Conservation (phyloP, 1,140 invertebrate genomes). For the Pomacea maculata region DNA sequence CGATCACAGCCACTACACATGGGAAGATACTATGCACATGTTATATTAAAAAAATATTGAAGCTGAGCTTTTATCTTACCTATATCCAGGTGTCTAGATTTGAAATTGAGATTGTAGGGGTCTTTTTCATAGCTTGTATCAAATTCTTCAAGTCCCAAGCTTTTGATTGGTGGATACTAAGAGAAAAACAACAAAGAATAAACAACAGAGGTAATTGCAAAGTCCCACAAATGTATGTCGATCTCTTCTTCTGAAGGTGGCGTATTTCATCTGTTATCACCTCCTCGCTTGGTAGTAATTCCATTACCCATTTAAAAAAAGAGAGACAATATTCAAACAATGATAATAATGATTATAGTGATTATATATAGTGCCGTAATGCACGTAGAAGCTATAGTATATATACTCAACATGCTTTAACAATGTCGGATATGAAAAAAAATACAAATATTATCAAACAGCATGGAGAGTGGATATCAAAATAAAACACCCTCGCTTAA, state of each 20-base stretch:
- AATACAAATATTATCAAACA: too few species aligned
- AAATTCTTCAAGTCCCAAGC: slow-evolving; percentile 57
- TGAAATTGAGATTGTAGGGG: slow-evolving; percentile 55
- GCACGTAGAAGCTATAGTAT: too few species aligned
- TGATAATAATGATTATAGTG: too few species aligned
- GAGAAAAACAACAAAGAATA: slow-evolving; percentile 24
- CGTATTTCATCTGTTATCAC: neutral
- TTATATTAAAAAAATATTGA: too few species aligned
- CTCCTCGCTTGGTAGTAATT: neutral
- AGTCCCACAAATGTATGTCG: neutral
- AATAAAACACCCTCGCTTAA: too few species aligned
- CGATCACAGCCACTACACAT: too few species aligned
- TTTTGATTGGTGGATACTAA: slow-evolving; percentile 57
- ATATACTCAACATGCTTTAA: too few species aligned
- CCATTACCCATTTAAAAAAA: neutral
- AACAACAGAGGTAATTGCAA: neutral
- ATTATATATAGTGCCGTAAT: too few species aligned
- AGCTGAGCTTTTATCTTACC: slow-evolving; percentile 37
- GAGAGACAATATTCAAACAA: neutral
- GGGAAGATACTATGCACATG: too few species aligned
- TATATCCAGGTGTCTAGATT: slow-evolving; percentile 49
- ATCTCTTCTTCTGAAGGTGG: neutral
- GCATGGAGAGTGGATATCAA: too few species aligned
- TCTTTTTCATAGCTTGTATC: slow-evolving; percentile 49
- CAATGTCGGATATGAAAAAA: too few species aligned